Evolutionary conservation across 1,140 invertebrate genomes (phyloP).

Genomic region (Drosophila bocqueti): DNA sequence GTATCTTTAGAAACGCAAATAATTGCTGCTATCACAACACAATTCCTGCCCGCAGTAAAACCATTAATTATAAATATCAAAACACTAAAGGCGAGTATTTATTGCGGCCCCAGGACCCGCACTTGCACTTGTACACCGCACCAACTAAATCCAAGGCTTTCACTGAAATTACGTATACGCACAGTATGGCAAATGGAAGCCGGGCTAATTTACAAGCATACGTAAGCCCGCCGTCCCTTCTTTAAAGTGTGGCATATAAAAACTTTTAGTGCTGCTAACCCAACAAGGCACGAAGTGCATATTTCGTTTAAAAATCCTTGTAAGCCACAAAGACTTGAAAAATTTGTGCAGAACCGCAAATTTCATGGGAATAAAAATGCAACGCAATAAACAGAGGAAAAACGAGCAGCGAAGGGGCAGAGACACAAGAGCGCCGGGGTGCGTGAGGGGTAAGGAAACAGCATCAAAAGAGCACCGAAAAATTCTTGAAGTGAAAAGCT

Average conservation of each 20-base stretch:
- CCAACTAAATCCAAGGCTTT: constrained; percentile 30
- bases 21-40: constrained; percentile 11
- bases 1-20: neutral
- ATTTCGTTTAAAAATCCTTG: constrained; percentile 78
- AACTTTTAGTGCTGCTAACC: constrained; percentile 58
- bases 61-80: constrained; percentile 16
- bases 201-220: constrained; percentile 60
- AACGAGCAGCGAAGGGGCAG: constrained; percentile 6
- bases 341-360: constrained; percentile 77
- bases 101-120: constrained; percentile 34
- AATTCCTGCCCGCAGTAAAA: constrained; percentile 1
- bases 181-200: constrained; percentile 39
- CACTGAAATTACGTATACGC: constrained; percentile 71
- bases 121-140: constrained; percentile 25
- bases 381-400: constrained; percentile 71
- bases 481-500: constrained; percentile 72
- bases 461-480: constrained; percentile 71
- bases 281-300: constrained; percentile 67
- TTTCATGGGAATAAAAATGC: constrained; percentile 81
- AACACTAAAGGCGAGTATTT: constrained; percentile 15
- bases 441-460: constrained; percentile 26
- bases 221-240: constrained; percentile 1
- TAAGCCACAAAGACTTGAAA: constrained; percentile 82
- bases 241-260: constrained; percentile 63
- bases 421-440: constrained; percentile 4